Percentiles rank a stretch among this genome's conserved stretches.
Evolutionary conservation across 2,888 invertebrate genomes (phyloP).

Genomic region (Gandaritis pyraliata): DNA sequence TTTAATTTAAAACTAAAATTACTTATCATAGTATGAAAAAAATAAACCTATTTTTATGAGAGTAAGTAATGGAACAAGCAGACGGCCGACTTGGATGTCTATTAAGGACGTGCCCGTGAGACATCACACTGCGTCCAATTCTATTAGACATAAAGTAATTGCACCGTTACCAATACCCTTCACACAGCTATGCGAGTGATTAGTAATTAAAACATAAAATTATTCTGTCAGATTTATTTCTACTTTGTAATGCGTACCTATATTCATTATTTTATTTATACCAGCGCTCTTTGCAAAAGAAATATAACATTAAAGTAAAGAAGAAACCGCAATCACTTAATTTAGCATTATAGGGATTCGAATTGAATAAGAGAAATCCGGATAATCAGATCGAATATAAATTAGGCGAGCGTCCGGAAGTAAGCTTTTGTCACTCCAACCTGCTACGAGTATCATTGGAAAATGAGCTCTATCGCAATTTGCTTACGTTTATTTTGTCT

Average conservation of each 20-base stretch:
- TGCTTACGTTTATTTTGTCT: background rate
- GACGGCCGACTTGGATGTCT: too few species aligned
- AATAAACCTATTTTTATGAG: too few species aligned
- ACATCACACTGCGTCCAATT: too few species aligned
- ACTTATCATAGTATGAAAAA: too few species aligned
- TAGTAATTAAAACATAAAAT: too few species aligned
- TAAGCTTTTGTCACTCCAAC: constrained; percentile 30
- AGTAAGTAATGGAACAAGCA: too few species aligned
- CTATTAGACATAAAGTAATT: too few species aligned
- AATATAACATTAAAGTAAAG: constrained; percentile 25
- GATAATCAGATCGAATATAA: constrained; percentile 68
- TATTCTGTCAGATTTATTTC: too few species aligned
- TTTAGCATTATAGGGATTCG: constrained; percentile 59
- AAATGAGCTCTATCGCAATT: constrained; percentile 19
- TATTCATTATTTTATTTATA: constrained; percentile 1
- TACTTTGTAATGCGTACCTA: too few species aligned
- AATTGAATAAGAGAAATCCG: constrained; percentile 63
- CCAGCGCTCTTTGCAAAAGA: constrained; percentile 17
- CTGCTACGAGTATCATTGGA: constrained; percentile 18
- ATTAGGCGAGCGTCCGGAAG: constrained; percentile 54
- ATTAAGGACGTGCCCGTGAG: too few species aligned
- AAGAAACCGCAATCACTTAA: constrained; percentile 47
- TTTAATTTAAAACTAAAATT: background rate
- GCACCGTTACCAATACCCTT: too few species aligned
- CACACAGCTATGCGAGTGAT: too few species aligned